Evolutionary conservation across 2,113 vertebrate species (phyloP), one percentile per base, ranked within the genome.

Genomic region (Desmodus rotundus): DNA sequence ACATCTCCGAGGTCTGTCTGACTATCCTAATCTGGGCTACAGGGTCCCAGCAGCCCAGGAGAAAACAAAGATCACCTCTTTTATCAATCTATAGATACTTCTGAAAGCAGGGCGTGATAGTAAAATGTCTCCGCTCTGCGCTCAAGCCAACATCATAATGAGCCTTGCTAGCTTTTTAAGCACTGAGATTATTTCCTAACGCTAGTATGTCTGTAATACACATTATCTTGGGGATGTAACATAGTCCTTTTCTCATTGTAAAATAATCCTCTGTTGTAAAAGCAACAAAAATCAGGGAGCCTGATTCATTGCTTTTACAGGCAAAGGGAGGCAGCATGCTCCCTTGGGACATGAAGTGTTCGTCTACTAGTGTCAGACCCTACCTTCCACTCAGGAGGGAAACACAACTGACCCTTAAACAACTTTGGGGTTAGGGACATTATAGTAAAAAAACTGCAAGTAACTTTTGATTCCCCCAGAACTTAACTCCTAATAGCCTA

Each of bases 261-360:
- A 91, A 94, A 96, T 70, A 95, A 92, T 88, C 72, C 43, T 76
- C 41, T 85, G 67, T 83, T 89, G 65, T 96, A 89, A 96, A 96
- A 96, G 56, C 73, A 94, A 61, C 28, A n/a, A n/a, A 38, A 81
- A 72, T 83, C 63, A 85, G 76, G 41, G 43, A 95, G 70, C 7
- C 54, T 92, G 91, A 92, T 10, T 92, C 47, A 90, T 20, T 28
- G 85, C 19, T 24, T 58, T 58, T 58, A 58, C 56, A 58, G 61
- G 56, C 67, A 95, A 94, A 82, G 54, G 54, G 58, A 83, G 50
- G 87, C 38, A 94, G 92, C 16, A 91, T 33, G n/a, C 20, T 89
- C 70, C 89, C 80, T 87, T 2, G 3, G 45, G 82, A 85, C 24
- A 74, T 28, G 13, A 95, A 92, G 50, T 43, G 56, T 81, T 83